A percentile compares a stretch with the other conserved stretches of the same genome.
These are phyloP conservation scores for Hafferia zeledoni DNA, from an alignment of 2,797 vertebrate genomes.

Conservation along the genomic window DNA sequence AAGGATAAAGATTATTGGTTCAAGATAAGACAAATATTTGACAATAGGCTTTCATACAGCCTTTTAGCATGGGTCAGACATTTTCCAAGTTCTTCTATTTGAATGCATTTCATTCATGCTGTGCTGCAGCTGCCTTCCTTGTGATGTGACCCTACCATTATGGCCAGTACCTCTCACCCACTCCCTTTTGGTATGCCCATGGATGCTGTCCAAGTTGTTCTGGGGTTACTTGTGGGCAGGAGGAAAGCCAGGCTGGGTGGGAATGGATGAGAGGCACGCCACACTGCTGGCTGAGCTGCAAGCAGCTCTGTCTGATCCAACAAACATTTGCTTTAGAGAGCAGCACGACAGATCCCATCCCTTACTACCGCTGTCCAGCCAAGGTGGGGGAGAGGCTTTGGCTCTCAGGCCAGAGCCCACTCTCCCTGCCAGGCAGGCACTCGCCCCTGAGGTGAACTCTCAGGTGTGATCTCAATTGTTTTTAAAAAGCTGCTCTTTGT, in stretches of 20 bases:
- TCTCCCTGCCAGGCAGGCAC: neutral
- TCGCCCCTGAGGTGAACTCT: neutral
- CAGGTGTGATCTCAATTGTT: neutral
- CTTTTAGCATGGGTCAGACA: constrained; percentile 14
- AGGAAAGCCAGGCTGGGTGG: neutral
- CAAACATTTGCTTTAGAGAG: neutral
- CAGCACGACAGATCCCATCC: neutral
- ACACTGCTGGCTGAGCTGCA: neutral
- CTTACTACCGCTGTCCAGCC: accelerated
- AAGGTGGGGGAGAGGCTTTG: neutral
- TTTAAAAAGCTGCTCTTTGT: neutral
- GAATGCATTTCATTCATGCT: constrained; percentile 30
- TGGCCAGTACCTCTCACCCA: accelerated
- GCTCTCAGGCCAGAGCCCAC: neutral
- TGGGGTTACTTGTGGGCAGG: neutral
- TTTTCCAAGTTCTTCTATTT: constrained; percentile 26
- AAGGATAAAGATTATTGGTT: constrained; percentile 15
- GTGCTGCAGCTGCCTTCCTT: neutral
- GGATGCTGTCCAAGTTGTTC: neutral
- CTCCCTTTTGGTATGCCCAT: neutral
- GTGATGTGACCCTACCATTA: neutral
- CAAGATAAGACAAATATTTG: constrained; percentile 60
- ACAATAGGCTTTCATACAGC: constrained; percentile 20
- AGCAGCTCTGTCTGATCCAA: neutral
- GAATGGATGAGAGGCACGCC: neutral